Conservation (phyloP, 2,888 invertebrate species). For the Drymonia ruficornis region DNA sequence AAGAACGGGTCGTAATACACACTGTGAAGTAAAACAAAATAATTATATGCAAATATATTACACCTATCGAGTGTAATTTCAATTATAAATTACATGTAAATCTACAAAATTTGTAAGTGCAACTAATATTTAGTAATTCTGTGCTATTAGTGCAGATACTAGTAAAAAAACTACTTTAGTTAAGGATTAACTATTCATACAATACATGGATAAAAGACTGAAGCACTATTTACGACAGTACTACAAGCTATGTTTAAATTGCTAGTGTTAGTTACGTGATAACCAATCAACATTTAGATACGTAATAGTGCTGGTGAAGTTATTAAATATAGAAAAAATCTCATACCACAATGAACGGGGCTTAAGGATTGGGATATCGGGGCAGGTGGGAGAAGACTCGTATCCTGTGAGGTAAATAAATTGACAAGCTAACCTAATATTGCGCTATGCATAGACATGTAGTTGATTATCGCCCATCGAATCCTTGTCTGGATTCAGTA, state of each 20-base stretch:
- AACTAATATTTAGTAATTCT: conserved; percentile 18
- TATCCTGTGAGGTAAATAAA: conserved; percentile 25
- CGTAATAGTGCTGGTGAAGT: conserved; percentile 39
- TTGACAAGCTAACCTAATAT: not conserved
- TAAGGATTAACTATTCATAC: conserved; percentile 14
- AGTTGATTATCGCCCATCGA: too few species aligned
- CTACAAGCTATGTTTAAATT: conserved; percentile 46
- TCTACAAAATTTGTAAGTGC: conserved; percentile 31
- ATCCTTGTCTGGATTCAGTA: too few species aligned
- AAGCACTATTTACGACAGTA: conserved; percentile 14
- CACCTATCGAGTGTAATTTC: not conserved
- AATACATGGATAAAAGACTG: not conserved
- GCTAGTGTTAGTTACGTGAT: conserved; percentile 49
- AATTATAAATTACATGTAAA: conserved; percentile 11
- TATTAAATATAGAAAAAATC: conserved; percentile 31
- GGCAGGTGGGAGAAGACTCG: conserved; percentile 27
- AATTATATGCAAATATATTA: conserved; percentile 2
- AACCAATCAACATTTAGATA: conserved; percentile 33
- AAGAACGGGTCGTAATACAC: conserved; percentile 98
- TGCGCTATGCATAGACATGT: too few species aligned
- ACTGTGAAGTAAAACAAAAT: conserved; percentile 84
- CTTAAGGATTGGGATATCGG: conserved; percentile 31
- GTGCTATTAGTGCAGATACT: conserved; percentile 30
- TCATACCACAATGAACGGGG: conserved; percentile 40
- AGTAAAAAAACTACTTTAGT: conserved; percentile 23